phyloP scores from a whole-genome alignment of 2,797 vertebrate species.

The Melanotaenia boesemani region DNA sequence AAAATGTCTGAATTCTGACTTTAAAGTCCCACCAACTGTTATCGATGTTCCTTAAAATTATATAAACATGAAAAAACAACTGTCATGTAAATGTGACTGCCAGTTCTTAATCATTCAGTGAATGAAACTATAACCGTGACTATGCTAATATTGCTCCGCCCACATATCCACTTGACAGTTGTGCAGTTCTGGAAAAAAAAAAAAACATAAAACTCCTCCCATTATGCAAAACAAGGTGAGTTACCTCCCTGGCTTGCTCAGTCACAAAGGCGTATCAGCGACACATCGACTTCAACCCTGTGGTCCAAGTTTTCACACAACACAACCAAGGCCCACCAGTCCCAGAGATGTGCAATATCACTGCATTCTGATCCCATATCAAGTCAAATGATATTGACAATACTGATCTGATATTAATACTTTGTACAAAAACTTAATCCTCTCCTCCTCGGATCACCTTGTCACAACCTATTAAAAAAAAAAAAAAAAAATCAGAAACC shows the following conservation, averaged over 20 bases:
- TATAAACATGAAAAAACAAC: background rate
- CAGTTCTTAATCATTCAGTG: background rate
- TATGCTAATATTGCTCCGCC: background rate
- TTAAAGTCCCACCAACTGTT: background rate
- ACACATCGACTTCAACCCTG: background rate
- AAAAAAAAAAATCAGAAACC: background rate
- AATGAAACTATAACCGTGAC: background rate
- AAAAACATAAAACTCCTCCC: background rate
- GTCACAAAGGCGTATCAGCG: too few relatives aligned
- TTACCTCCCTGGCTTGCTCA: too few relatives aligned
- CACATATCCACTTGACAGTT: background rate
- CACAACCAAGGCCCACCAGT: background rate
- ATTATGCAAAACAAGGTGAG: background rate
- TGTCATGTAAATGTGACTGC: background rate
- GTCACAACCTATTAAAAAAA: background rate
- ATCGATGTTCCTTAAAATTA: background rate
- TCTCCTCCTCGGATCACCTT: background rate
- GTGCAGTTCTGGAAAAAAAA: background rate
- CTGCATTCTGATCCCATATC: too few relatives aligned
- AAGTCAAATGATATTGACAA: too few relatives aligned
- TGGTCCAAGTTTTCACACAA: background rate
- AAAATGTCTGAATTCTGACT: constrained; percentile 10
- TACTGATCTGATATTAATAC: background rate
- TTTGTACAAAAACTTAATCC: background rate
- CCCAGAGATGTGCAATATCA: too few relatives aligned